phyloP scores from a whole-genome alignment of 2,113 vertebrate genomes.

The Sebastes schlegelii region DNA sequence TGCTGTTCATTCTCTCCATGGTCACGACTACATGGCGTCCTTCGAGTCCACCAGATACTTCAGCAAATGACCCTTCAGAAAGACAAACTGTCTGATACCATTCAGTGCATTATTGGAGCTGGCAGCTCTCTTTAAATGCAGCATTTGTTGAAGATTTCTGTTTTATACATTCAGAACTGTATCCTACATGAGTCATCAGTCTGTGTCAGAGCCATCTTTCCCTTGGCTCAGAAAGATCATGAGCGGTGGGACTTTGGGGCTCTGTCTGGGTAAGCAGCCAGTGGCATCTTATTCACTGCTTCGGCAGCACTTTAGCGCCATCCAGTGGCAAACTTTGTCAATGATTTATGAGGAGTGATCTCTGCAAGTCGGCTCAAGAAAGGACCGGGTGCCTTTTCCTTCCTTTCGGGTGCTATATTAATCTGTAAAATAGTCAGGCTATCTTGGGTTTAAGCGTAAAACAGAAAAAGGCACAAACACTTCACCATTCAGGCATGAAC shows the following conservation, averaged over 20 bases:
- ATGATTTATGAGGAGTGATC: background rate
- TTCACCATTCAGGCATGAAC: background rate
- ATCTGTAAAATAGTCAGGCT: background rate
- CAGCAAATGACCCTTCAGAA: background rate
- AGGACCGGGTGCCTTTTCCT: background rate
- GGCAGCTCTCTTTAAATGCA: slow-evolving; percentile 13
- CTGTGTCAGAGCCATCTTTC: slow-evolving; percentile 65
- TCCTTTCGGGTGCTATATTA: background rate
- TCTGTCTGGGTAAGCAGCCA: slow-evolving; percentile 40
- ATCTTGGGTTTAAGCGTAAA: background rate
- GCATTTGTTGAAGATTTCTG: slow-evolving; percentile 23
- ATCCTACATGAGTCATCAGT: slow-evolving; percentile 68
- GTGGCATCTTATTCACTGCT: background rate
- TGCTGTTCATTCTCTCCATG: background rate
- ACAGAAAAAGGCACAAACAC: background rate
- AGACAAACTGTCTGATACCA: background rate
- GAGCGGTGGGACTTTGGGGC: slow-evolving; percentile 71
- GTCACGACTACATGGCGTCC: background rate
- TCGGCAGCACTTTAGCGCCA: slow-evolving; percentile 58
- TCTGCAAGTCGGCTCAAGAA: background rate
- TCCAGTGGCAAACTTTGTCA: slow-evolving; percentile 44
- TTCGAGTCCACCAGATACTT: background rate
- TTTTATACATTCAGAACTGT: slow-evolving; percentile 47
- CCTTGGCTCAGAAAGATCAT: slow-evolving; percentile 70
- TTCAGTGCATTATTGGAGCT: background rate